A percentile compares a stretch with the other conserved stretches of the same genome.
phyloP scores from a whole-genome alignment of 1,140 invertebrate species.

The Pachyrhynchus sulphureomaculatus region DNA sequence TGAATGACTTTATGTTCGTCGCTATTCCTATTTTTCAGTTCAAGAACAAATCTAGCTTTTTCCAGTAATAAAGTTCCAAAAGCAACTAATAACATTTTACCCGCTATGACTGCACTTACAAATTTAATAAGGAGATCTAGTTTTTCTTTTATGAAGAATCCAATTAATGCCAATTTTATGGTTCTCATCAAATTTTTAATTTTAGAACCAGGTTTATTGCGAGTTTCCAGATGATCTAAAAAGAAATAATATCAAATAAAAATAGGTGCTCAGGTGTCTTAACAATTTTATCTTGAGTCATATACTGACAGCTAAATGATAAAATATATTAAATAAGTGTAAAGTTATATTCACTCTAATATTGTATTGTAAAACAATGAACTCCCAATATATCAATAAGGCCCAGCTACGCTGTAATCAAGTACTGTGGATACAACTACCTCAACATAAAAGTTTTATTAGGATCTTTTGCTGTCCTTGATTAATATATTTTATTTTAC shows the following conservation, averaged over 20 bases:
- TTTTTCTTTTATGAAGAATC: not conserved
- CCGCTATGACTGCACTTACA: constrained; percentile 4
- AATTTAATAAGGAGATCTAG: constrained; percentile 3
- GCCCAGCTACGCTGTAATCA: no score
- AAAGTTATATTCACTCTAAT: no score
- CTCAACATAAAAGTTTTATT: no score
- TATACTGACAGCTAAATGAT: no score
- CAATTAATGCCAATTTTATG: not conserved
- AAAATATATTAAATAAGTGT: no score
- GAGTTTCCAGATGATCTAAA: not conserved
- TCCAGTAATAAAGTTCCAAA: constrained; percentile 1
- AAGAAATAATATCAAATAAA: constrained; percentile 4
- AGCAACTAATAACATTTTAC: constrained; percentile 8
- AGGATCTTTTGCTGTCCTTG: no score
- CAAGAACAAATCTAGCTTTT: not conserved
- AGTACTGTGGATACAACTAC: no score
- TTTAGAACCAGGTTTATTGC: not conserved
- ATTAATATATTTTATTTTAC: no score
- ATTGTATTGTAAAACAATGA: no score
- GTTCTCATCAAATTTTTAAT: not conserved
- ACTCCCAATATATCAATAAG: no score
- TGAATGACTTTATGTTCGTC: not conserved
- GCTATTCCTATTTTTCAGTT: constrained; percentile 4
- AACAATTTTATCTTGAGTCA: no score
- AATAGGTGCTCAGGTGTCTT: no score